These are phyloP conservation scores for Mylabris sibirica DNA, from an alignment of 2,888 invertebrate species.

Conservation along the genomic window DNA sequence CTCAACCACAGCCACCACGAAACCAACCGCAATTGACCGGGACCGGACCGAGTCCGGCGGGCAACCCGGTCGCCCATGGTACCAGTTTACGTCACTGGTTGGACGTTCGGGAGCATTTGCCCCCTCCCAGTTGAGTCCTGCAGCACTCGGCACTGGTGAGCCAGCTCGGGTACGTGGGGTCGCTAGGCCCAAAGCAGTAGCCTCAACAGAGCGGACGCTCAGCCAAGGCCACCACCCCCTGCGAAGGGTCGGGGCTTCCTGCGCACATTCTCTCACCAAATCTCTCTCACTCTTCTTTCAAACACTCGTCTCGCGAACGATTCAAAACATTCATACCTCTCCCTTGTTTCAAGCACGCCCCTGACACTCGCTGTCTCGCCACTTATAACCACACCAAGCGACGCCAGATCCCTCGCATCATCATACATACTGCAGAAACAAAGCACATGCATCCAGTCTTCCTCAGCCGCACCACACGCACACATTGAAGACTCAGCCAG, in stretches of 20 bases:
- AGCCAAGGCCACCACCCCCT: neutral
- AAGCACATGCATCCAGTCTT: neutral
- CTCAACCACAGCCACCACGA: neutral
- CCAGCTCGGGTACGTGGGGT: neutral
- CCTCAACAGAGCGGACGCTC: too few species aligned
- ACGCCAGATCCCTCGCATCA: neutral
- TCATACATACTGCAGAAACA: neutral
- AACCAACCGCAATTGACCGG: neutral
- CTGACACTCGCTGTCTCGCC: neutral
- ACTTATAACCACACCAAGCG: neutral
- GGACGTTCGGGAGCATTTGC: neutral
- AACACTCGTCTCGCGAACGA: neutral
- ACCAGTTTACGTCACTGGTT: constrained; percentile 2
- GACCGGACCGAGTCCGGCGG: neutral
- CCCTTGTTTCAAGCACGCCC: neutral
- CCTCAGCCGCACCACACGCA: neutral
- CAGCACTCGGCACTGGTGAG: neutral
- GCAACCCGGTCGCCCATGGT: neutral
- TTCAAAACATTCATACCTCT: neutral
- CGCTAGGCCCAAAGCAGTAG: neutral
- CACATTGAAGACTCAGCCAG: neutral
- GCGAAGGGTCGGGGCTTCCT: neutral
- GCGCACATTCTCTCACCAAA: neutral
- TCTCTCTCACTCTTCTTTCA: neutral
- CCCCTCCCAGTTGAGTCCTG: neutral